Evolutionary conservation across 2,888 invertebrate genomes (phyloP).

Genomic region (Drosophila dives): DNA sequence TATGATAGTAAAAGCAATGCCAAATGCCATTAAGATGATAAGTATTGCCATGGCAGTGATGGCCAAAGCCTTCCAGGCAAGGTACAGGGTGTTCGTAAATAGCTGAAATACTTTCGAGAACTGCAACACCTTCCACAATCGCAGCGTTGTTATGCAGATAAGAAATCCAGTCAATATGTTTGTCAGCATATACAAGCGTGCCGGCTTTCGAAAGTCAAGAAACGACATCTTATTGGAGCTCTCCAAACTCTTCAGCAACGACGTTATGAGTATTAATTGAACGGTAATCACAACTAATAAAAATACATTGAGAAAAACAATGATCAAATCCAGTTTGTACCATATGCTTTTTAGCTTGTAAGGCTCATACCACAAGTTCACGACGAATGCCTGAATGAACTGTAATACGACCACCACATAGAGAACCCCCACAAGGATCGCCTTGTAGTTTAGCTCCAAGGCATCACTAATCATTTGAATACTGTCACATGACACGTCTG

Average conservation of each 20-base stretch:
- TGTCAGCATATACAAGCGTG: constrained; percentile 56
- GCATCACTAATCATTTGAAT: constrained; percentile 65
- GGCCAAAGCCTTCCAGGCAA: constrained; percentile 59
- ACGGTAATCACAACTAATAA: constrained; percentile 44
- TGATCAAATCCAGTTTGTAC: constrained; percentile 75
- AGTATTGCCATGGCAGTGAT: constrained; percentile 64
- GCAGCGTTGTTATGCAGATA: constrained; percentile 76
- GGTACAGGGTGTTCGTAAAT: constrained; percentile 72
- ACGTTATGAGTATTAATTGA: constrained; percentile 56
- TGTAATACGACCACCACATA: constrained; percentile 69
- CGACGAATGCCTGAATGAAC: constrained; percentile 61
- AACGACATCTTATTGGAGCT: constrained; percentile 71
- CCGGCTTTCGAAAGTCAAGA: constrained; percentile 75
- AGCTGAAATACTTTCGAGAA: constrained; percentile 78
- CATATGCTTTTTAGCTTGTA: constrained; percentile 58
- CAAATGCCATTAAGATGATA: constrained; percentile 71
- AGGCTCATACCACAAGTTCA: constrained; percentile 60
- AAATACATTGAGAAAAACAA: constrained; percentile 66
- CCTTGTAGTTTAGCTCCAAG: constrained; percentile 51
- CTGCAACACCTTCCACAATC: constrained; percentile 83
- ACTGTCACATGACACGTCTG: constrained; percentile 63
- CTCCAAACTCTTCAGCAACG: constrained; percentile 64
- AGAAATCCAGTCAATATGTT: constrained; percentile 71
- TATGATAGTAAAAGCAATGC: constrained; percentile 67
- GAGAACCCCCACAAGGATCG: constrained; percentile 51